Percentiles rank a stretch among this genome's conserved stretches.
These are phyloP conservation scores for Hypena proboscidalis DNA, from an alignment of 2,888 invertebrate species.

Conservation along the genomic window DNA sequence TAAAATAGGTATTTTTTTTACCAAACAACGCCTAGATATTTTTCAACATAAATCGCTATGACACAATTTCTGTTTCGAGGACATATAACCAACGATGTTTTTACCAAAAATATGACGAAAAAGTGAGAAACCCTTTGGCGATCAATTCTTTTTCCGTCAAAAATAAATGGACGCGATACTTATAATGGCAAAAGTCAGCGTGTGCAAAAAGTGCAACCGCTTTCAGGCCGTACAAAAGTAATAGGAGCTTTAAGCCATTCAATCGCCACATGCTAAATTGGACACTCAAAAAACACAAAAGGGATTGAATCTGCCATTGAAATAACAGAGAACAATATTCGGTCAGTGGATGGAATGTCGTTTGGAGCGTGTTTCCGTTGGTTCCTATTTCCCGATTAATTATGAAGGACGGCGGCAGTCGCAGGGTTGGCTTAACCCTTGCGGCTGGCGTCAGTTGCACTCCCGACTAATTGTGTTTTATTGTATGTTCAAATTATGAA, in stretches of 20 bases:
- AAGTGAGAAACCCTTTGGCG: too few relatives aligned
- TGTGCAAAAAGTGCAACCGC: conserved; percentile 21
- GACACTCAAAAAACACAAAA: conserved; percentile 47
- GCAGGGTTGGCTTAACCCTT: conserved; percentile 48
- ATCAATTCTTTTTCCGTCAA: too few relatives aligned
- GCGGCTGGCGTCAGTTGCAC: conserved; percentile 50
- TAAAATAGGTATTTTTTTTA: too few relatives aligned
- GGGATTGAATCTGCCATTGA: conserved; percentile 40
- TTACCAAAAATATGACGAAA: too few relatives aligned
- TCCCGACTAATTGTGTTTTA: conserved; percentile 42
- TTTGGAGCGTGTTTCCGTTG: conserved; percentile 45
- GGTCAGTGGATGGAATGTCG: conserved; percentile 42
- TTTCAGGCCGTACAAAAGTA: conserved; percentile 19
- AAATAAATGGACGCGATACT: neutral
- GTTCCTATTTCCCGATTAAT: conserved; percentile 57
- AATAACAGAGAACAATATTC: conserved; percentile 50
- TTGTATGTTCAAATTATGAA: conserved; percentile 40
- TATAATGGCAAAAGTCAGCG: neutral
- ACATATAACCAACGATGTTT: too few relatives aligned
- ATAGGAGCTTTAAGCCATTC: conserved; percentile 34
- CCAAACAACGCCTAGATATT: too few relatives aligned
- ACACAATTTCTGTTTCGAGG: too few relatives aligned
- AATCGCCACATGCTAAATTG: conserved; percentile 39
- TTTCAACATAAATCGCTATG: too few relatives aligned
- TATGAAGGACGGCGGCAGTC: conserved; percentile 50